Evolutionary conservation across 2,888 invertebrate species (phyloP).

Genomic region (Cataglyphis cursor): DNA sequence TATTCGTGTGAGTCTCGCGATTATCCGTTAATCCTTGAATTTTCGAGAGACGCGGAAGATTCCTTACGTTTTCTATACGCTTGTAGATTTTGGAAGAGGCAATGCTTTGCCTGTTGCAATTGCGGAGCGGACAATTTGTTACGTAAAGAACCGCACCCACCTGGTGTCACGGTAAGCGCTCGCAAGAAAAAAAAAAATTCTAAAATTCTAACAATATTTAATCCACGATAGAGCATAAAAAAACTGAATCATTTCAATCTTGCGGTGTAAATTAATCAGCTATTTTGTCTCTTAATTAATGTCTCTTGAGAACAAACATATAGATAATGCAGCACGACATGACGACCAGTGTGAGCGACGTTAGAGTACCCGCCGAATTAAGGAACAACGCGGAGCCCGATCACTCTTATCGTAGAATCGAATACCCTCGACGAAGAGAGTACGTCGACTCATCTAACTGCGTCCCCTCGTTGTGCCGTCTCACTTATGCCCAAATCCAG

Average conservation of each 20-base stretch:
- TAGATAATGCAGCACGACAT: slow-evolving; percentile 58
- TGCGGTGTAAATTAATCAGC: neutral
- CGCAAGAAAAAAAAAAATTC: neutral
- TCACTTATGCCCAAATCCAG: slow-evolving; percentile 58
- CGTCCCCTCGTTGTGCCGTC: neutral
- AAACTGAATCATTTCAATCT: neutral
- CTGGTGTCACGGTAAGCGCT: neutral
- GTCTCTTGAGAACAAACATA: slow-evolving; percentile 2
- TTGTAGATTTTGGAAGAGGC: slow-evolving; percentile 63
- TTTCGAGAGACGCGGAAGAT: neutral
- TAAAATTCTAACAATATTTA: neutral
- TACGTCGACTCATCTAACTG: slow-evolving; percentile 65
- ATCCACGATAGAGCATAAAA: neutral
- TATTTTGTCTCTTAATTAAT: neutral
- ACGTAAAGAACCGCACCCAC: neutral
- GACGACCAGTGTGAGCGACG: slow-evolving; percentile 79
- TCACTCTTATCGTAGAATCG: slow-evolving; percentile 60
- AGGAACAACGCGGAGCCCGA: slow-evolving; percentile 27
- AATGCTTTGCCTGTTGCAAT: slow-evolving; percentile 18
- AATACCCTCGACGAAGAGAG: slow-evolving; percentile 57
- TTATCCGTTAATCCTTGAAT: neutral
- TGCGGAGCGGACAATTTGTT: neutral
- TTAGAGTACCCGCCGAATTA: slow-evolving; percentile 24
- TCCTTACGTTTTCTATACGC: neutral
- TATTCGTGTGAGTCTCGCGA: slow-evolving; percentile 75